Base-by-base conservation (phyloP, 2,797 vertebrate species). In the Hafferia zeledoni region DNA sequence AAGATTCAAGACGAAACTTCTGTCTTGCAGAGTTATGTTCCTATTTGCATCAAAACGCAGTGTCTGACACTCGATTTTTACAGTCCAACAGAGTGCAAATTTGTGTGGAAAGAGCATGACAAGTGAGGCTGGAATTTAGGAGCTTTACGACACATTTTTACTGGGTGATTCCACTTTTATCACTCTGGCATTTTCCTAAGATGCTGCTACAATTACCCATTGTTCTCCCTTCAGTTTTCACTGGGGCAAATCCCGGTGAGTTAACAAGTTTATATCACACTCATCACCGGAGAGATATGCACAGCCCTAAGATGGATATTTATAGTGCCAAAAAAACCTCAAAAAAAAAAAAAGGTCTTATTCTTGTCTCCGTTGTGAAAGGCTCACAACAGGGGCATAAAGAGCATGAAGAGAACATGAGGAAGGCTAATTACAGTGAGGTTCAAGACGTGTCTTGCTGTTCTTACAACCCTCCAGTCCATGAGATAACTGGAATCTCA, bases 61-160 rank as follows among this genome's bases (percentile, higher is more conserved):
- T 10, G 41, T 76, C 94, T 93, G 33, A 78, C 55, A 84, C 89
- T 93, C 82, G 77, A 87, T 92, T 96, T 97, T 97, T 92, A 96
- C 92, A 95, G 78, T 55, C 83, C 65, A 53, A 79, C 82, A 60
- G 83, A 93, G 79, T 95, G 37, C 24, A 92, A 57, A 94, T 97
- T 97, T 97, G 92, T 95, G 83, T 80, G 84, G 92, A 68, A 81
- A 84, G 20, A 91, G 83, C 70, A 14, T 78, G 96, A 95, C 94
- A 95, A 94, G 96, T 6, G 75, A 90, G 94, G 90, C 85, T 95
- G 55, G 94, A 75, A 95, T 87, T 95, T 84, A 95, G 92, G 96
- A 97, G 87, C 86, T 94, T 93, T 83, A 74, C 4, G 31, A 72
- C 77, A 31, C 56, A 4, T 94, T 96, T 97, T 95, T 96, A 86